Conservation (phyloP, 2,888 invertebrate species). For the Prosopocoilus inquinatus region DNA sequence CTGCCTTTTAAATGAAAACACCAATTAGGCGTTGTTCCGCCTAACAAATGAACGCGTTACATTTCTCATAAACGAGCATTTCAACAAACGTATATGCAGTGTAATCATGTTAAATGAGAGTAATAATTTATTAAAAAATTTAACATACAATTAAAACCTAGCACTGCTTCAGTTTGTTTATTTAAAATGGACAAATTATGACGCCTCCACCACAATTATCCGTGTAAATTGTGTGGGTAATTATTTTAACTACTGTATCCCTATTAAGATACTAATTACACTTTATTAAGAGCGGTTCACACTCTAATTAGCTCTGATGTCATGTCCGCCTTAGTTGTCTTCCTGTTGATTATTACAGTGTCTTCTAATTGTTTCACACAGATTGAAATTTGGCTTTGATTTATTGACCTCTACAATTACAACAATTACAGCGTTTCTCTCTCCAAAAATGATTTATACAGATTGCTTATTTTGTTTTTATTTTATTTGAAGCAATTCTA, state of each 20-base stretch:
- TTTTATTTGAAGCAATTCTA: too few relatives aligned
- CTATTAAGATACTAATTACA: slow-evolving; percentile 53
- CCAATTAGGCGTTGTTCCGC: too few relatives aligned
- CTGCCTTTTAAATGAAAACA: too few relatives aligned
- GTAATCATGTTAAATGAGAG: background rate
- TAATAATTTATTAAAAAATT: background rate
- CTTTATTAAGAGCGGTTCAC: slow-evolving; percentile 48
- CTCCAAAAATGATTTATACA: too few relatives aligned
- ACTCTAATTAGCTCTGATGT: slow-evolving; percentile 49
- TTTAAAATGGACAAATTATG: slow-evolving; percentile 26
- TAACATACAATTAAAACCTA: background rate
- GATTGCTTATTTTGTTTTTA: too few relatives aligned
- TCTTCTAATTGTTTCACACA: background rate
- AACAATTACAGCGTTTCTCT: too few relatives aligned
- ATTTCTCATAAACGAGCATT: background rate
- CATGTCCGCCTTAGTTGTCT: slow-evolving; percentile 46
- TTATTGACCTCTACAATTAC: background rate
- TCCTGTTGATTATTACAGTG: slow-evolving; percentile 37
- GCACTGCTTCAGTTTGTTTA: slow-evolving; percentile 15
- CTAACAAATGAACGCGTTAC: too few relatives aligned
- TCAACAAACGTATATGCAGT: background rate
- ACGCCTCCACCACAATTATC: slow-evolving; percentile 46
- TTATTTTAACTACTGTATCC: slow-evolving; percentile 53
- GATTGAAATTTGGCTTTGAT: slow-evolving; percentile 1
- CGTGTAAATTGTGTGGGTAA: slow-evolving; percentile 49